Base-by-base conservation (phyloP, 2,113 vertebrate species). In the Conger conger region DNA sequence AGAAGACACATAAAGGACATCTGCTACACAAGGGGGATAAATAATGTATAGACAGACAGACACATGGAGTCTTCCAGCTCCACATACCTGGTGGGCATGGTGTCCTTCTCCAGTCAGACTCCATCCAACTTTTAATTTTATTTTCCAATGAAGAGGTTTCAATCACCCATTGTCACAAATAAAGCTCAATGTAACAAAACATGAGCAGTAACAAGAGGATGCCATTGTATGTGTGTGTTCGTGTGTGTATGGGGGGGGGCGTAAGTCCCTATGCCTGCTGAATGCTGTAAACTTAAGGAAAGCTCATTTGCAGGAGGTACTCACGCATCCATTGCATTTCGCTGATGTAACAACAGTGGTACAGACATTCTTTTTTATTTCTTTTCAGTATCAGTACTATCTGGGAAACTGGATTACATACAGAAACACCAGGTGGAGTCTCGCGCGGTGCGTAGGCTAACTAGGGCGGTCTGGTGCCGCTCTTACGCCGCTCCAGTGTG, bases 11-110 rank as follows among this genome's bases (percentile, higher is more conserved):
- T 3, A 68, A 68, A 68, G 60, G 60, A 7, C 60, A 68, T 68
- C 27, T 68, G 60, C 20, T n/a, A 4, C 20, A 27, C 20, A 3
- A 68, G 9, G 23, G 20, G 54, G 6, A 68, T n/a, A 68, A 20
- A 68, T n/a, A n/a, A 8, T 27, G 27, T 3, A 68, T n/a, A n/a
- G 23, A 68, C 20, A 68, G 60, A 9, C 23, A 68, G 60, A 68
- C 6, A 53, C 20, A 23, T 15, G 57, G 20, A 60, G 20, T 60
- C 13, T 60, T 60, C 57, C 20, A 17, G 38, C 30, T 23, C 68
- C 57, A 63, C 68, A 53, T 82, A 33, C 81, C 81, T 82, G 81
- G 81, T 82, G 81, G 81, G 54, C 81, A 82, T 53, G 50, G 50
- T 63, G 60, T 18, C 36, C n/a, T 57, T 54, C 20, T 36, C 53